Evolutionary conservation across 2,888 invertebrate species (phyloP).

Genomic region (Ischnus inquisitorius): DNA sequence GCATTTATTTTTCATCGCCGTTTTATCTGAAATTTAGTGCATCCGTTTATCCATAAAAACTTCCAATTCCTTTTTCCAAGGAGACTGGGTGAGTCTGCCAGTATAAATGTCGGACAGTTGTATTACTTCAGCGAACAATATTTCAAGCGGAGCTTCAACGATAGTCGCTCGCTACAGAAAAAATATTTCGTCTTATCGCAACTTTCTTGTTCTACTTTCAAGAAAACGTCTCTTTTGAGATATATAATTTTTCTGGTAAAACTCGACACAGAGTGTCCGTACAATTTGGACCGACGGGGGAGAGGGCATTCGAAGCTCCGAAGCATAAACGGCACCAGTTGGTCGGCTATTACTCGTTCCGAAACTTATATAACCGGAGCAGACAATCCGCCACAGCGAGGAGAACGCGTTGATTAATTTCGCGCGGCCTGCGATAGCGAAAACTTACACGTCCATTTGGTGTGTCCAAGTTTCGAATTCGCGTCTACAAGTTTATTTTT

Average conservation of each 20-base stretch:
- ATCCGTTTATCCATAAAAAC: too few species aligned
- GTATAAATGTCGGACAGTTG: not conserved
- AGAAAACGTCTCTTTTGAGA: not conserved
- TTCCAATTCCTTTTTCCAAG: too few species aligned
- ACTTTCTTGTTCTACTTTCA: not conserved
- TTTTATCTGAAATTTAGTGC: too few species aligned
- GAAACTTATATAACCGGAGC: constrained; percentile 55
- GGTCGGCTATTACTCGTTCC: constrained; percentile 50
- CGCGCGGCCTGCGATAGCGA: constrained; percentile 28
- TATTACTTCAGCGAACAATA: not conserved
- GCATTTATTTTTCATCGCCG: too few species aligned
- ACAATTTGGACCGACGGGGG: not conserved
- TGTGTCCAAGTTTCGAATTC: not conserved
- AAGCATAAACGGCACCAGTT: constrained; percentile 13
- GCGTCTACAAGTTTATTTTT: too few species aligned
- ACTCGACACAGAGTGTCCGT: not conserved
- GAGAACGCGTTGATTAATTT: constrained; percentile 60
- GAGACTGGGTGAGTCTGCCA: not conserved
- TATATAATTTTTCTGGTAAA: not conserved
- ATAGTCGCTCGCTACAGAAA: not conserved
- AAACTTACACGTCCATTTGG: constrained; percentile 51
- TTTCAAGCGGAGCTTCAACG: not conserved
- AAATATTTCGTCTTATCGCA: not conserved
- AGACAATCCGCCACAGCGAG: constrained; percentile 42
- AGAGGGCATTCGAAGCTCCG: not conserved